Conservation (phyloP, 2,888 invertebrate species). For the Cordylochernes scorpioides region DNA sequence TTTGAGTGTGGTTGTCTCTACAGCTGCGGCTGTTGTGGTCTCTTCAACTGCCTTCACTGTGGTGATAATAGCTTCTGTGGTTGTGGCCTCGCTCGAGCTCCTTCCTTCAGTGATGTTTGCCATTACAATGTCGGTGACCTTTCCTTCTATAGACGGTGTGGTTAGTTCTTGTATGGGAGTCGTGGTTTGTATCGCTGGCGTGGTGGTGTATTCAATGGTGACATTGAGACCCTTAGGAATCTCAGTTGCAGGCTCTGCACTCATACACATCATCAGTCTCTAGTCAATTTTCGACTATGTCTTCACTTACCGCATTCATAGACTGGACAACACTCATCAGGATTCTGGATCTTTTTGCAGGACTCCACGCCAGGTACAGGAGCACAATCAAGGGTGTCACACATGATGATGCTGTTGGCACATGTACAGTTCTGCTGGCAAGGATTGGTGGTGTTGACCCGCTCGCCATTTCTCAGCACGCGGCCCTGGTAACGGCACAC, state of each 20-base stretch:
- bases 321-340: constrained; percentile 11
- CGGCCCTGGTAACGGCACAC: constrained; percentile 31
- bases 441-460: constrained; percentile 17
- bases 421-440: constrained; percentile 13
- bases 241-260: too few relatives aligned
- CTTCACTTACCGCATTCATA: constrained; percentile 12
- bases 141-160: neutral
- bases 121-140: neutral
- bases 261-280: too few relatives aligned
- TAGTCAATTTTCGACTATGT: neutral
- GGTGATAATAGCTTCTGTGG: neutral
- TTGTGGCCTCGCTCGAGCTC: neutral
- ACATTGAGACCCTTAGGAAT: too few relatives aligned
- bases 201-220: too few relatives aligned
- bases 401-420: constrained; percentile 13
- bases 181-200: too few relatives aligned
- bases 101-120: neutral
- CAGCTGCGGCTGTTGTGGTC: neutral
- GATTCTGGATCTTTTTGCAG: constrained; percentile 6
- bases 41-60: neutral
- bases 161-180: too few relatives aligned
- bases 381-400: constrained; percentile 11
- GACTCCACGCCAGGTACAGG: constrained; percentile 1
- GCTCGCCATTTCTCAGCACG: constrained; percentile 47
- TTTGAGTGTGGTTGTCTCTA: constrained; percentile 1